Percentiles rank a stretch among this genome's conserved stretches.
Conservation (phyloP, 2,888 invertebrate species). For the Rhodophaea formosa region DNA sequence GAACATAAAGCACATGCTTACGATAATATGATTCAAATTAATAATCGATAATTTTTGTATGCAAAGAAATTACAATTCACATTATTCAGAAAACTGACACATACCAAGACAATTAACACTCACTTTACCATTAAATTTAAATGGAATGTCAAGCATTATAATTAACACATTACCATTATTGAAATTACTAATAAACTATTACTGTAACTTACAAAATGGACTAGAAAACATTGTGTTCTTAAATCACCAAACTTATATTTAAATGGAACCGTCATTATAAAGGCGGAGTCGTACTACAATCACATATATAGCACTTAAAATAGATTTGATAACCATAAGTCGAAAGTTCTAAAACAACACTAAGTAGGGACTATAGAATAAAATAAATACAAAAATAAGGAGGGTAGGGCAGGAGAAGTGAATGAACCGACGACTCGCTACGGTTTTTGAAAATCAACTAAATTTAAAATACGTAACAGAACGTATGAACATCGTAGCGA, state of each 20-base stretch:
- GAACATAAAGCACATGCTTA: background rate
- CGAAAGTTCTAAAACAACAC: background rate
- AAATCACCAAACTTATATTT: slow-evolving; percentile 29
- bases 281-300: slow-evolving; percentile 2
- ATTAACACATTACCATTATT: background rate
- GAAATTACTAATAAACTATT: background rate
- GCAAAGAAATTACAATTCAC: background rate
- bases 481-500: slow-evolving; percentile 4
- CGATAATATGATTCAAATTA: too few relatives aligned
- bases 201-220: slow-evolving; percentile 19
- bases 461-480: slow-evolving; percentile 7
- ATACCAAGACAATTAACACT: background rate
- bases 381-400: slow-evolving; percentile 10
- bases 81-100: background rate
- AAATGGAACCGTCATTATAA: slow-evolving; percentile 23
- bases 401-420: slow-evolving; percentile 16
- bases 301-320: background rate
- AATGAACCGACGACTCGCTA: slow-evolving; percentile 14
- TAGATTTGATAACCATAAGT: background rate
- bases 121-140: background rate
- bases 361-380: slow-evolving; percentile 4
- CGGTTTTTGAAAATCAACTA: background rate
- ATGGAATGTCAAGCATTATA: background rate
- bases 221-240: slow-evolving; percentile 25
- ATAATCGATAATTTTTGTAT: background rate